Evolutionary conservation across 2,113 vertebrate species (phyloP).

Genomic region (Pituophis catenifer): DNA sequence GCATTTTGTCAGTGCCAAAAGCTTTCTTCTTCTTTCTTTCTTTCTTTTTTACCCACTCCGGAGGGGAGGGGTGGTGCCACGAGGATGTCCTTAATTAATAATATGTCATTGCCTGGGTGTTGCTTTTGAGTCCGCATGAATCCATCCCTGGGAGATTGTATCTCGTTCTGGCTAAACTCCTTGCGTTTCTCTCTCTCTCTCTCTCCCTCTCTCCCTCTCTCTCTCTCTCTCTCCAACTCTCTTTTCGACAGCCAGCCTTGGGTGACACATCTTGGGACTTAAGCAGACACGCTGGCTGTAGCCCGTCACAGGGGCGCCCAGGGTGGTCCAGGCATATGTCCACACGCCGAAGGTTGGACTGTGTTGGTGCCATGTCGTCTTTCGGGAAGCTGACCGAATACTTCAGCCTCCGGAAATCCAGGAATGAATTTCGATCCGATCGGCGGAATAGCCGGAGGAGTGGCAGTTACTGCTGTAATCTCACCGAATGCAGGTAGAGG

Average conservation of each 20-base stretch:
- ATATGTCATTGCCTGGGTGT: not conserved
- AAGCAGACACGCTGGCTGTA: not conserved
- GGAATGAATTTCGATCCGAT: conserved; percentile 80
- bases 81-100: fast-evolving
- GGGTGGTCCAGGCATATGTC: not conserved
- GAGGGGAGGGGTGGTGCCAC: not conserved
- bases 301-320: not conserved
- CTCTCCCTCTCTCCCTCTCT: not conserved
- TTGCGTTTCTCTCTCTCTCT: not conserved
- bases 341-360: fast-evolving
- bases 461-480: conserved; percentile 85
- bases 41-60: not conserved
- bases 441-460: conserved; percentile 75
- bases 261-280: not conserved
- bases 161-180: not conserved
- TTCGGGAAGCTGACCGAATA: conserved; percentile 92
- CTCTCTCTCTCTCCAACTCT: not conserved
- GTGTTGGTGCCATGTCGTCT: conserved; percentile 74
- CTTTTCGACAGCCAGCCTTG: not conserved
- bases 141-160: fast-evolving
- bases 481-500: conserved; percentile 84
- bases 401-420: conserved; percentile 86
- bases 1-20: not conserved
- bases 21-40: not conserved
- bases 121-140: not conserved